Base-by-base conservation (phyloP, 2,113 vertebrate species). In the Agapornis roseicollis region DNA sequence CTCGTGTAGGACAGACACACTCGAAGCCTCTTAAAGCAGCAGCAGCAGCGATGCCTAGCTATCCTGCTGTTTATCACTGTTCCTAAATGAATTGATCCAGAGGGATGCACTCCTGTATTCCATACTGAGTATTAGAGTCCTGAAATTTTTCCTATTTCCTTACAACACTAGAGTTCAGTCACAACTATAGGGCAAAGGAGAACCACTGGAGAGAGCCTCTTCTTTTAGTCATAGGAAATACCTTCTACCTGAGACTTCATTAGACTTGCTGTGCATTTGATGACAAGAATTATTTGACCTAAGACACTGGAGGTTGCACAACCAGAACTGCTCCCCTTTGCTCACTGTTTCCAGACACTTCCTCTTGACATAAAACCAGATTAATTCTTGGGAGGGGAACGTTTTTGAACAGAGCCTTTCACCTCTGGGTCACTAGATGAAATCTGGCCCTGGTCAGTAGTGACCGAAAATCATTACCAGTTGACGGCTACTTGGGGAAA, bases 381-480 rank as follows among this genome's bases (percentile, higher is more conserved):
- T 90, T 84, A 24, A 37, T 79, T 94, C 69, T 41, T 74, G 73
- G 58, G 65, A 88, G 29, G 52, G 47, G 56, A 84, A 86, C 1
- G 13, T 47, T 93, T 91, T 53, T 80, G 55, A 91, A 58, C 37
- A 71, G 58, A 86, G 39, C 76, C 92, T 88, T 95, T 96, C 90
- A 93, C 88, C 90, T 88, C 76, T 44, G 61, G 90, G 95, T 96
- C 94, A 89, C 65, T 20, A 78, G 80, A 83, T 95, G 85, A 92
- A 92, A 89, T 90, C 88, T 94, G 88, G 90, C 77, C 88, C 95
- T 94, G 76, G 79, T 84, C 94, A 82, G 80, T 56, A 90, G 85
- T 81, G 94, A 97, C 88, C 80, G 23, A 95, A 96, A 96, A 96
- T 95, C 94, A 88, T 96, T 94, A 95, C 61, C 55, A 90, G 79